Evolutionary conservation across 2,113 vertebrate genomes (phyloP), one percentile per base, ranked within the genome.

Genomic region (Neomonachus schauinslandi): DNA sequence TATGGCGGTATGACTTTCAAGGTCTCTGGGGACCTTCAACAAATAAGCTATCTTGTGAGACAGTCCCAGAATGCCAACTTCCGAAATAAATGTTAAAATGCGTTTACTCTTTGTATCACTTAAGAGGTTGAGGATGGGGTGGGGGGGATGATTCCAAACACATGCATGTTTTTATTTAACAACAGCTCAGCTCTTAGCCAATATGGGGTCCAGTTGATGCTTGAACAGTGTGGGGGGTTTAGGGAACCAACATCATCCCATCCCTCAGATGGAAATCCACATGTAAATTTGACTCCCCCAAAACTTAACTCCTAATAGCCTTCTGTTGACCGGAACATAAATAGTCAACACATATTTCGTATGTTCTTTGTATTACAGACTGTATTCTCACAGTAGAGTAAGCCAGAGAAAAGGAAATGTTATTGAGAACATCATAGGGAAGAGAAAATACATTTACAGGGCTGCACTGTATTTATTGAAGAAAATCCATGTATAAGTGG

Each of bases 41-140:
- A 71, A 92, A 96, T 65, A 46, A 86, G 79, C 79, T 61, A 12
- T 51, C 26, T 83, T 63, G 39, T 53, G 31, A 95, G 89, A 79
- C 69, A 77, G 61, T 94, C 67, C 65, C 39, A 81, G 77, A 51
- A 76, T 79, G 69, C 49, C 87, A 65, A 36, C 39, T 84, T 94
- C 65, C 61, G 76, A 85, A 93, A 94, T 80, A 89, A 93, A 93
- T 57, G 57, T 59, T 65, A 74, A 80, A 80, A 95, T 39, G 33
- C 53, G 19, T 65, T 90, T 87, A 51, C 63, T 85, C 18, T 76
- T 31, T 91, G 26, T 15, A 42, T 92, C 80, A 36, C 33, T 59
- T 72, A 61, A 39, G 65, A 95, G 11, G 15, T 1, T 49, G 72
- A 97, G 67, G 74, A 91, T 11, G 12, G 39, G 53, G 10, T 4